Evolutionary conservation across 2,888 invertebrate genomes (phyloP), one percentile per base, ranked within the genome.

Genomic region (Empis stercorea): DNA sequence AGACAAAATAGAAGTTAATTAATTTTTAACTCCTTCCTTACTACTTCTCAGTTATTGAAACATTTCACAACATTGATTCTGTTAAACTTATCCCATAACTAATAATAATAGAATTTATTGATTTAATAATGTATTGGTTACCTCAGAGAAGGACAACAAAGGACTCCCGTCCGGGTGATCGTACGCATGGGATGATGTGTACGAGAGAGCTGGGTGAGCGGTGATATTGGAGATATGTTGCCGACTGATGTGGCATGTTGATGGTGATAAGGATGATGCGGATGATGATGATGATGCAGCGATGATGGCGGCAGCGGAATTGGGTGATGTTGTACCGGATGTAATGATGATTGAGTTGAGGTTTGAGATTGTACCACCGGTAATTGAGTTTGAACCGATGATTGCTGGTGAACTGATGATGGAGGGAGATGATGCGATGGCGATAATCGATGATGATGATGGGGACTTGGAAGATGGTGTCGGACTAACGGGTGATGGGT

Each of bases 61-160:
- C n/a, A n/a, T n/a, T n/a, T n/a, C n/a, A n/a, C n/a, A n/a, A n/a
- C n/a, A n/a, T n/a, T n/a, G n/a, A n/a, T n/a, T n/a, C n/a, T n/a
- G n/a, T n/a, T n/a, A n/a, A n/a, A n/a, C n/a, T n/a, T n/a, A n/a
- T n/a, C n/a, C n/a, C n/a, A n/a, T n/a, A n/a, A n/a, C n/a, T n/a
- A n/a, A n/a, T 20, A 20, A 20, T 20, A 20, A n/a, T 15, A 32
- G 38, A 48, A 10, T 47, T 62, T 72, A 78, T 64, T 80, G 79
- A 67, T 80, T 80, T 66, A 83, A 74, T 62, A 82, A 66, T 59
- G 82, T 80, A 72, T 82, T 81, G 62, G 82, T 83, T 73, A 83
- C 82, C 76, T 83, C 81, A 69, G 81, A 79, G 76, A 83, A 81
- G 73, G 82, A 81, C 73, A 81, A 62, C 75, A 81, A 60, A 73